phyloP scores from a whole-genome alignment of 2,797 vertebrate species.

The Percopsis omiscomaycus region DNA sequence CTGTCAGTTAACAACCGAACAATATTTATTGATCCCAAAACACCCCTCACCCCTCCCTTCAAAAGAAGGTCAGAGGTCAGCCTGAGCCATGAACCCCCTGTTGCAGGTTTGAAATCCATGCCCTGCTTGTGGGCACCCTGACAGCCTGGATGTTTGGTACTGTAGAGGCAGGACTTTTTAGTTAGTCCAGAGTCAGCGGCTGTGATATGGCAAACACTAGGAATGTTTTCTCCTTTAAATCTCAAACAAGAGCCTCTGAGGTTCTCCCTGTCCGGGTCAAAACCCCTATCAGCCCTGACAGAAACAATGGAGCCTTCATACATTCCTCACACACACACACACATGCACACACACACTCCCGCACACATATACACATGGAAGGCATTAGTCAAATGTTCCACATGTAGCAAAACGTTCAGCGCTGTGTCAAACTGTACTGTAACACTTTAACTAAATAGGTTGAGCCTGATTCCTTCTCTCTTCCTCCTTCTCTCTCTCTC shows the following conservation, averaged over 20 bases:
- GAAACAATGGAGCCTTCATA: slow-evolving; percentile 57
- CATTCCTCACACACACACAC: slow-evolving; percentile 16
- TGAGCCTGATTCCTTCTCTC: slow-evolving; percentile 6
- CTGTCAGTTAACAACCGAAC: no score
- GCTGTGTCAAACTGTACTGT: slow-evolving; percentile 1
- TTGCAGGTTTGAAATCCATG: no score
- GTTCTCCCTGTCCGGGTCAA: not conserved
- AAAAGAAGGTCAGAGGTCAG: no score
- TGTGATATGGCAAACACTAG: no score
- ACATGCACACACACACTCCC: slow-evolving; percentile 26
- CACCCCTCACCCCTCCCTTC: no score
- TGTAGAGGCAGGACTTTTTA: no score
- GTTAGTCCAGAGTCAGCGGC: no score
- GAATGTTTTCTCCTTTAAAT: no score
- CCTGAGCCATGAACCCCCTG: no score
- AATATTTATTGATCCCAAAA: no score
- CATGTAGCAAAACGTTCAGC: slow-evolving; percentile 36
- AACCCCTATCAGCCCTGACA: slow-evolving; percentile 41
- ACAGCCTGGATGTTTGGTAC: no score
- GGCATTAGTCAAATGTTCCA: slow-evolving; percentile 54
- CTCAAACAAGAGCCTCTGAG: slow-evolving; percentile 23
- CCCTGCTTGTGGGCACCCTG: no score
- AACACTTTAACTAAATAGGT: slow-evolving; percentile 4
- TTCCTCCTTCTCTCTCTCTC: slow-evolving; percentile 1
- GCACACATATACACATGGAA: slow-evolving; percentile 47